These are phyloP conservation scores for Acanthopagrus latus DNA, from an alignment of 2,797 vertebrate species.

Conservation along the genomic window DNA sequence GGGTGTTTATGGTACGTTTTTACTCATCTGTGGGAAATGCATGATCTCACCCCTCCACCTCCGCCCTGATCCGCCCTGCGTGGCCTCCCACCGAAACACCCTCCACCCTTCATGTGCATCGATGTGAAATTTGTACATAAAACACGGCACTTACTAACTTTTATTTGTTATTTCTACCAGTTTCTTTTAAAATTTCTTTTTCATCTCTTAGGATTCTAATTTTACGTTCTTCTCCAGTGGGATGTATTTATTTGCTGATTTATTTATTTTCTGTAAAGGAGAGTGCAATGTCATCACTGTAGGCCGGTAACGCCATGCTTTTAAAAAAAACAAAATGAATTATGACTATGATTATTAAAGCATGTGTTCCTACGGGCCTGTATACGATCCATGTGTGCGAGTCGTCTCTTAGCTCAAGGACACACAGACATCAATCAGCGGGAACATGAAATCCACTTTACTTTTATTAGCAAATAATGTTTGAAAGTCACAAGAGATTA, in stretches of 20 bases:
- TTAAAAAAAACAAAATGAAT: constrained; percentile 33
- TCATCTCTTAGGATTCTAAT: constrained; percentile 42
- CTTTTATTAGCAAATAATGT: constrained; percentile 50
- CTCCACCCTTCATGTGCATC: constrained; percentile 50
- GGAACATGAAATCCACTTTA: constrained; percentile 28
- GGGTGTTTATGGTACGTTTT: not conserved
- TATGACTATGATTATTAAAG: constrained; percentile 77
- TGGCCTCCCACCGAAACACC: constrained; percentile 14
- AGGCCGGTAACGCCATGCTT: constrained; percentile 65
- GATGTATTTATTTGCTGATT: constrained; percentile 77
- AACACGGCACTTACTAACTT: constrained; percentile 63
- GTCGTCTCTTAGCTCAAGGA: constrained; percentile 44
- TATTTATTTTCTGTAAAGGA: constrained; percentile 76
- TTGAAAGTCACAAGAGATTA: constrained; percentile 38
- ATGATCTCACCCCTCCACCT: constrained; percentile 47
- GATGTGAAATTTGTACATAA: constrained; percentile 75
- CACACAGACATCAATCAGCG: constrained; percentile 9
- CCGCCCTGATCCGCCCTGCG: constrained; percentile 5
- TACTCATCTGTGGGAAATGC: constrained; percentile 41
- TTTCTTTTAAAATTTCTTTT: constrained; percentile 23
- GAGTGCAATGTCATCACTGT: constrained; percentile 60
- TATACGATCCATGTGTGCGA: constrained; percentile 59
- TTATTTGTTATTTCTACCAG: constrained; percentile 14
- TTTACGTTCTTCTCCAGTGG: constrained; percentile 47
- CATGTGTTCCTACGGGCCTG: constrained; percentile 84